Base-by-base conservation (phyloP, 1,140 invertebrate genomes). In the Drosophila pectinifera region DNA sequence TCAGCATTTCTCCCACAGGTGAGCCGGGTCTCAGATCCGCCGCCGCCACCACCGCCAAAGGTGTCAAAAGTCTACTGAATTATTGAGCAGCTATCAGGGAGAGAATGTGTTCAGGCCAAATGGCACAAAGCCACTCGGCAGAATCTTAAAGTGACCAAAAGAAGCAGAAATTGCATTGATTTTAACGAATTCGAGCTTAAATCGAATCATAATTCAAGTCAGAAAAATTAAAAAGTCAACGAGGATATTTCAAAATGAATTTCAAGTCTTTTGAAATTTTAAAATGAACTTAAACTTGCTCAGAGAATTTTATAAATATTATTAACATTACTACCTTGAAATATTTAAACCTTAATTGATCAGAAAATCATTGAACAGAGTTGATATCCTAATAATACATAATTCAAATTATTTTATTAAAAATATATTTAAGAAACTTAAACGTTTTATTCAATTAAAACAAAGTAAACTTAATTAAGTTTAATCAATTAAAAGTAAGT, bases 51-150 rank as follows among this genome's bases (percentile, higher is more conserved):
- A 31, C 10, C 28, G 20, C 53, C 48, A 26, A 49, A 59, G 55
- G 68, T 73, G 53, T 73, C 46, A 53, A 61, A 73, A 73, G 69
- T 73, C 69, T 34, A 73, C 70, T 73, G 68, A 73, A 73, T 73
- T 73, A 73, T 73, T 73, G 69, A 73, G 48, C 46, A 55, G 67
- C 64, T n/a, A 68, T 64, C 43, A 48, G 22, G 11, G 51, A 38
- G 24, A 6, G 31, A 38, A 24, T 57, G 18, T 62, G 55, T 26
- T 31, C 5, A 26, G 26, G 18, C n/a, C 26, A 64, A 68, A 51
- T 51, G 45, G 26, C 45, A 36, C 26, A n/a, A 73, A 16, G 38
- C 18, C 16, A 24, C 16, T 38, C n/a, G n/a, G 36, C 20, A 20
- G 28, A 5, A 36, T 43, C 10, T 5, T 14, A 5, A 28, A 45